These are phyloP conservation scores for Oryzias woworae DNA, from an alignment of 2,113 vertebrate species.

Conservation along the genomic window DNA sequence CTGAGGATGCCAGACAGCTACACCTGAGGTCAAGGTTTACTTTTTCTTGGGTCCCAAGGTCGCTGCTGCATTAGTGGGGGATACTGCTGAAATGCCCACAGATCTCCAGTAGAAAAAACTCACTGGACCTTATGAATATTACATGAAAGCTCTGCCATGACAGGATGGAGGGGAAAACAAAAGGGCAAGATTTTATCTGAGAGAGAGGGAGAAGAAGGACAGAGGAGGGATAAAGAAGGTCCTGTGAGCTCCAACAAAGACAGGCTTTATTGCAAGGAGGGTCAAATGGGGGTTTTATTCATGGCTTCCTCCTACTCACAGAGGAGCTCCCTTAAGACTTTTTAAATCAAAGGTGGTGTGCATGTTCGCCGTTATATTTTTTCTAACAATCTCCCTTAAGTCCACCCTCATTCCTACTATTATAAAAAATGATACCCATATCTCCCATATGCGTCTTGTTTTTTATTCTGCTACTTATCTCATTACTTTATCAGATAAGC, in stretches of 20 bases:
- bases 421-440: constrained; percentile 18
- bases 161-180: constrained; percentile 68
- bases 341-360: constrained; percentile 52
- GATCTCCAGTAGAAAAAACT: constrained; percentile 44
- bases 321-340: constrained; percentile 57
- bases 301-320: constrained; percentile 56
- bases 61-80: constrained; percentile 17
- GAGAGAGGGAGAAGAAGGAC: constrained; percentile 48
- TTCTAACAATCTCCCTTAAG: neutral
- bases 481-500: neutral
- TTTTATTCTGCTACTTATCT: constrained; percentile 30
- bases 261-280: constrained; percentile 59
- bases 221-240: constrained; percentile 68
- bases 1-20: constrained; percentile 2
- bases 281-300: constrained; percentile 71
- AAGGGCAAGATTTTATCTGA: constrained; percentile 69
- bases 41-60: constrained; percentile 38
- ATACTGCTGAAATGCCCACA: constrained; percentile 51
- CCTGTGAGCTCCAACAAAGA: constrained; percentile 73
- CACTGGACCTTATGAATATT: constrained; percentile 64
- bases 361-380: constrained; percentile 20
- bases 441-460: constrained; percentile 5
- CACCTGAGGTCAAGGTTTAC: constrained; percentile 46
- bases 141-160: constrained; percentile 54
- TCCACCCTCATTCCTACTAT: constrained; percentile 1